Conservation (phyloP, 2,113 vertebrate genomes). For the Catharus minimus region DNA sequence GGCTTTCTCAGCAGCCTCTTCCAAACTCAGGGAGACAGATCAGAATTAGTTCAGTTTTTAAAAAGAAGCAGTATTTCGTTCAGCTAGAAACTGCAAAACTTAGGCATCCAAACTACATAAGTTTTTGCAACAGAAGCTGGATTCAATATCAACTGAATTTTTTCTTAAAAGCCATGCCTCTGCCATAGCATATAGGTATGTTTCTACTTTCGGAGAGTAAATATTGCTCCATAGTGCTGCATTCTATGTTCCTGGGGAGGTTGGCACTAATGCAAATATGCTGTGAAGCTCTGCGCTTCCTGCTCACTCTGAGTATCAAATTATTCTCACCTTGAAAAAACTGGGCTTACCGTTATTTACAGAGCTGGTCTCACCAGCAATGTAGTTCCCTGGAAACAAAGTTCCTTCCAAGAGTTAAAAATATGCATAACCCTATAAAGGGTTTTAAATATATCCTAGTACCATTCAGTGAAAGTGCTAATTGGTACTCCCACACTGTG, state of each 20-base stretch:
- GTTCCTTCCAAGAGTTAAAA: constrained; percentile 38
- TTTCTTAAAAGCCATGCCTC: neutral
- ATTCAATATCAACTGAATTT: neutral
- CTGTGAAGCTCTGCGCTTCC: neutral
- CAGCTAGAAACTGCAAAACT: neutral
- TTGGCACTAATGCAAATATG: neutral
- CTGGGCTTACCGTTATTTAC: neutral
- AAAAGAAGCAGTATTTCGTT: neutral
- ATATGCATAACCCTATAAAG: neutral
- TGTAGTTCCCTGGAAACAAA: constrained; percentile 5
- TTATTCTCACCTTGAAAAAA: neutral
- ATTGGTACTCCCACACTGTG: constrained; percentile 5
- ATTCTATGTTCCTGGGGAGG: neutral
- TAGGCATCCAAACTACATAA: neutral
- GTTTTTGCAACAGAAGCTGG: neutral
- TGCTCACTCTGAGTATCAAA: neutral
- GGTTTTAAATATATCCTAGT: constrained; percentile 3
- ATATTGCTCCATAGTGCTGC: neutral
- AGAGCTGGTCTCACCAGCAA: neutral
- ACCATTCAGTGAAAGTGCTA: neutral
- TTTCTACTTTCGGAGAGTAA: neutral
- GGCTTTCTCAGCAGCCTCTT: neutral
- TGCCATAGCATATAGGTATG: neutral
- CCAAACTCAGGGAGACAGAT: neutral
- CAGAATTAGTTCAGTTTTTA: neutral